These are phyloP conservation scores for Notodonta ziczac DNA, from an alignment of 2,888 invertebrate species.

Conservation along the genomic window DNA sequence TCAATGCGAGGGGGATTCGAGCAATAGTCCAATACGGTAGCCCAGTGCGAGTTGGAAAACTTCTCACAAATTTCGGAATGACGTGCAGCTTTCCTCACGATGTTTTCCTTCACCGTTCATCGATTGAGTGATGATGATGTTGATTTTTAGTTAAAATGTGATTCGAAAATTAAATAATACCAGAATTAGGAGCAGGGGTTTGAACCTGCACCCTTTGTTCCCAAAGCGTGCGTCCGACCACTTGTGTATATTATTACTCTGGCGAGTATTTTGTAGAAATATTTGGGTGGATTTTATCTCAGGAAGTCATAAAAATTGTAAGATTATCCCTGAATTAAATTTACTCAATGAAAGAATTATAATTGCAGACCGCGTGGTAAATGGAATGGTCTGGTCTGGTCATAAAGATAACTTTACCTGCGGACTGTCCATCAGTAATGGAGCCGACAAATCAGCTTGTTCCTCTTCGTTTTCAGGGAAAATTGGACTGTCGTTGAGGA, in stretches of 20 bases:
- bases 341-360: slow-evolving; percentile 16
- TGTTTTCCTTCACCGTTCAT: too few relatives aligned
- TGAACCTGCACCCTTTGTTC: too few relatives aligned
- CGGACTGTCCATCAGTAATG: slow-evolving; percentile 93
- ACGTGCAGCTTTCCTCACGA: too few relatives aligned
- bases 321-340: slow-evolving; percentile 1
- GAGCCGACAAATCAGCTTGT: slow-evolving; percentile 87
- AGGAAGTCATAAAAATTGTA: not conserved
- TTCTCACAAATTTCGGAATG: too few relatives aligned
- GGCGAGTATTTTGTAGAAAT: not conserved
- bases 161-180: not conserved
- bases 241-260: too few relatives aligned
- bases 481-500: slow-evolving; percentile 93
- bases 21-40: too few relatives aligned
- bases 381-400: slow-evolving; percentile 10
- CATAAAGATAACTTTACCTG: slow-evolving; percentile 71
- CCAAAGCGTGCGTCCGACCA: too few relatives aligned
- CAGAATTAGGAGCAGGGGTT: too few relatives aligned
- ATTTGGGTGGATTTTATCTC: not conserved
- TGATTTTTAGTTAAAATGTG: too few relatives aligned
- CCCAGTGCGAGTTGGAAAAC: too few relatives aligned
- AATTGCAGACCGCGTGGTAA: slow-evolving; percentile 11
- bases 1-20: too few relatives aligned
- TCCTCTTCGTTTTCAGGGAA: slow-evolving; percentile 92
- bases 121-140: too few relatives aligned